Evolutionary conservation across 2,888 invertebrate species (phyloP), one percentile per base, ranked within the genome.

Genomic region (Macropis europaea): DNA sequence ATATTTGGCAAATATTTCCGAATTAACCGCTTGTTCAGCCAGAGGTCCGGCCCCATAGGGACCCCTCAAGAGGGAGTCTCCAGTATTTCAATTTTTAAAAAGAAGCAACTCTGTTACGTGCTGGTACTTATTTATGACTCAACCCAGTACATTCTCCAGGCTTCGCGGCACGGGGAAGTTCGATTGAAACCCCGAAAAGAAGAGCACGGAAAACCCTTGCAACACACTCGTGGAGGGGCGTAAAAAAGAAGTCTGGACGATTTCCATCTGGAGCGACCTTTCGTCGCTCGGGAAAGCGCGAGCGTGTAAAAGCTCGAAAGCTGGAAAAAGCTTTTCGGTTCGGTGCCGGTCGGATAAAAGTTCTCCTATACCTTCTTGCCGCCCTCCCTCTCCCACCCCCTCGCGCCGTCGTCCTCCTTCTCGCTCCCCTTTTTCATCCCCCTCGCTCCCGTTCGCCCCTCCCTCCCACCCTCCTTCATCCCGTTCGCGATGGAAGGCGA

Each of bases 301-400:
- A 82, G 78, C 77, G 79, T 77, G 82, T 82, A 82, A 81, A 82
- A 84, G 82, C 81, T 79, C 79, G 77, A 79, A 84, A 84, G 84
- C 84, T 84, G 79, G 81, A 74, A 82, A 86, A 85, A 84, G 84
- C 85, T 84, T 82, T 82, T 82, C 78, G 80, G 63, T 77, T 82
- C 76, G 78, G 73, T 68, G 74, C 77, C 79, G 83, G 78, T 81
- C 72, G 85, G 83, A 84, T 86, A 85, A 86, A 86, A 86, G 81
- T 86, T 85, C 84, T 76, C 73, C 80, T 83, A 83, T 82, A 84
- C 84, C 82, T 82, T 76, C 66, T 76, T 80, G 57, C 70, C 4
- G 47, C 52, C 63, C 62, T 52, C 63, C 45, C 71, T 53, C 50
- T 11, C 53, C 42, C 34, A 32, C 30, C 62, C 32, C 43, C 52